Conservation (phyloP, 2,113 vertebrate genomes). For the Anhinga anhinga region DNA sequence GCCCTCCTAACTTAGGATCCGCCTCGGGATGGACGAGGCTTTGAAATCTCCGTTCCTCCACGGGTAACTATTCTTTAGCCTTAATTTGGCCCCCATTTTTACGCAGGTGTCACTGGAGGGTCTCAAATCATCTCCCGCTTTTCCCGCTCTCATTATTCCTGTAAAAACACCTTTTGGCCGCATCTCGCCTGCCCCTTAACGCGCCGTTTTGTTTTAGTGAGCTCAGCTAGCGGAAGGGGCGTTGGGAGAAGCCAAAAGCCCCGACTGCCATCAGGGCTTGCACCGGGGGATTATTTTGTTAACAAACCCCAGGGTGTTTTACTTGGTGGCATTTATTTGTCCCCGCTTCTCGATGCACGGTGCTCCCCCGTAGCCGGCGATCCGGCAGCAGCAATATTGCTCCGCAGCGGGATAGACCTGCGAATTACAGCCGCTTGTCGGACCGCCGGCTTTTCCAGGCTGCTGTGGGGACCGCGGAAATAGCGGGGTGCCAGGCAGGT, state of each 20-base stretch:
- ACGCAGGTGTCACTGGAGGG: neutral
- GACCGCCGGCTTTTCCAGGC: neutral
- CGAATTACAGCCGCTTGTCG: neutral
- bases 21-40: neutral
- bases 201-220: neutral
- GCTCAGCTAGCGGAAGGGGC: accelerated
- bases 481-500: neutral
- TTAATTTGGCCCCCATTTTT: neutral
- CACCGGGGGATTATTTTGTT: neutral
- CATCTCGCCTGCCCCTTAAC: neutral
- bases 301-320: neutral
- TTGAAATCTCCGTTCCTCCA: neutral
- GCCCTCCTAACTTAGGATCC: neutral
- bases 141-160: neutral
- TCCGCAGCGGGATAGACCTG: accelerated
- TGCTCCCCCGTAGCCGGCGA: neutral
- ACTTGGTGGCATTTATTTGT: neutral
- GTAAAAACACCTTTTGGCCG: neutral
- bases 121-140: neutral
- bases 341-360: neutral
- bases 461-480: accelerated
- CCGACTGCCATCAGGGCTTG: accelerated
- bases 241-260: neutral
- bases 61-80: neutral
- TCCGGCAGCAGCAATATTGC: no score